Evolutionary conservation across 2,113 vertebrate genomes (phyloP).

Genomic region (Chaenocephalus aceratus): DNA sequence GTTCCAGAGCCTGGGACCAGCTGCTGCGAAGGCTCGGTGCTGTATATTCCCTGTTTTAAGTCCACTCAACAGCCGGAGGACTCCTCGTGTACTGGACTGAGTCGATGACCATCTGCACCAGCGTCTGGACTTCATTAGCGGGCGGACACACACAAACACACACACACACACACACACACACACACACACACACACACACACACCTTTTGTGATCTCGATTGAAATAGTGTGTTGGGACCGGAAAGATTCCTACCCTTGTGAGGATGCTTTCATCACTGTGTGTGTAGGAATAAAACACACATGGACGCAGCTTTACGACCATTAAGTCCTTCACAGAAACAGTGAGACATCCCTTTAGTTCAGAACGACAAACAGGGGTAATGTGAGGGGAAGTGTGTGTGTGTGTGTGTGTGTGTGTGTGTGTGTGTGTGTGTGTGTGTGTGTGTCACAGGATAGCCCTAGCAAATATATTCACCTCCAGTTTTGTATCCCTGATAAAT

Average conservation of each 20-base stretch:
- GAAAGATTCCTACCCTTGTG: not conserved
- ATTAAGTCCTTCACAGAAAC: slow-evolving; percentile 33
- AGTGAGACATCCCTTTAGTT: slow-evolving; percentile 25
- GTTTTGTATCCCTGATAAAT: slow-evolving; percentile 29
- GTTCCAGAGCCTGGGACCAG: too few relatives aligned
- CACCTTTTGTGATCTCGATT: not conserved
- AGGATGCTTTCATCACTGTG: slow-evolving; percentile 1
- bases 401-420: too few relatives aligned
- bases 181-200: not conserved
- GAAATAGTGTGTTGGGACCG: not conserved
- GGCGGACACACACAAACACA: too few relatives aligned
- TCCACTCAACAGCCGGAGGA: slow-evolving; percentile 26
- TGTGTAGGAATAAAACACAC: slow-evolving; percentile 1
- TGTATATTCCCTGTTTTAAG: not conserved
- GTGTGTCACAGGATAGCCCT: not conserved
- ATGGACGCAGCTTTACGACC: not conserved
- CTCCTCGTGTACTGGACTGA: slow-evolving; percentile 44
- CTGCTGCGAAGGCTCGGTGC: too few relatives aligned
- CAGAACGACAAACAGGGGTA: slow-evolving; percentile 22
- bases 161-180: too few relatives aligned
- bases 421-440: too few relatives aligned
- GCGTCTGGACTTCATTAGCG: slow-evolving; percentile 60
- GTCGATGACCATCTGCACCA: slow-evolving; percentile 59
- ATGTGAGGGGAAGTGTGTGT: not conserved
- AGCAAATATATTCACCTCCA: not conserved